Base-by-base conservation (phyloP, 2,888 invertebrate species). In the Erebia aethiops region DNA sequence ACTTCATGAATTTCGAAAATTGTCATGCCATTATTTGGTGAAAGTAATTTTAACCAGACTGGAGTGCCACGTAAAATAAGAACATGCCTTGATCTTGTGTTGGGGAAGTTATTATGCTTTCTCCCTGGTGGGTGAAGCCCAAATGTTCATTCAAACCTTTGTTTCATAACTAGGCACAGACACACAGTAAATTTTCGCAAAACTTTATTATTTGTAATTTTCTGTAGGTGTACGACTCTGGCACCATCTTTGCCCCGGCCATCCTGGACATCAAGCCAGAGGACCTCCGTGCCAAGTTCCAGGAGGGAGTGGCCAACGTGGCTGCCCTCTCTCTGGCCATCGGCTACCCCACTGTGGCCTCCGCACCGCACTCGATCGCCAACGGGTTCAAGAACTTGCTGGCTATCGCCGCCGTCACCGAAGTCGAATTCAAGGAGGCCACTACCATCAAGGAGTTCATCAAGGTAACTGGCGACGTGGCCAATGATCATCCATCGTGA, bases 181-280 rank as follows among this genome's bases (percentile, higher is more conserved):
- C 1, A 35, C 1, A 35, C 7, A 35, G 35, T 3, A 26, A 26
- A 26, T 0, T 2, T 26, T 26, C 26, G 4, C 26, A 3, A 26
- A 3, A 26, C 3, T 35, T 21, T 21, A 10, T 4, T 21, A 18
- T 9, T 18, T 10, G 10, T 21, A 7, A 2, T 43, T 13, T 73
- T 69, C 71, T 77, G 2, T 71, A 94, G 94, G 99, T 99, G 1
- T 99, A 99, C 82, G 99, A 99, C 89, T 98, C 98, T 76, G 99
- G 99, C 71, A 99, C 99, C 79, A 97, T 99, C 84, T 99, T 99
- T 90, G 97, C 98, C 18, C 99, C 99, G 1, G 97, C 97, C 78
- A 98, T 99, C 84, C 94, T 99, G 83, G 99, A 99, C 94, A 99
- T 99, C 92, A 99, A 98, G 84, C 98, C 98, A 11, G 99, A 99